Conservation (phyloP, 2,113 vertebrate genomes). For the Sylvietta virens region DNA sequence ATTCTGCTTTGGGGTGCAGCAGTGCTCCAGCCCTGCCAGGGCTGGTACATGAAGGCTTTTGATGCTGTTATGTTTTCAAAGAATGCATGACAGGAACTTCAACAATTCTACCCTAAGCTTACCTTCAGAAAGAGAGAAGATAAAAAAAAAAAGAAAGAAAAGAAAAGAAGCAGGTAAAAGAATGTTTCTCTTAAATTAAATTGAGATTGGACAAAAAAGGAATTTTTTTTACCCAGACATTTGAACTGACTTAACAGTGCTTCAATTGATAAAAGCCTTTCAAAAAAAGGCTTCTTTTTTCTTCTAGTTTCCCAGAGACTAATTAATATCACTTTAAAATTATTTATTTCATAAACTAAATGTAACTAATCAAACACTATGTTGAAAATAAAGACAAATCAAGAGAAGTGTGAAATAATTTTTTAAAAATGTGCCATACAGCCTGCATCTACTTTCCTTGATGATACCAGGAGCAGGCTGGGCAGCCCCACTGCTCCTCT, state of each 20-base stretch:
- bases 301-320: neutral
- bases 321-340: neutral
- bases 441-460: neutral
- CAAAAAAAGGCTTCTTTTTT: neutral
- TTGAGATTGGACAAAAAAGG: neutral
- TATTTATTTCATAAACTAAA: neutral
- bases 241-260: neutral
- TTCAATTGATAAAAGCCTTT: neutral
- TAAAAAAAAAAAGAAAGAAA: neutral
- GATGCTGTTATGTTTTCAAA: neutral
- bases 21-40: neutral
- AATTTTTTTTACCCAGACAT: neutral
- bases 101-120: neutral
- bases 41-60: neutral
- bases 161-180: neutral
- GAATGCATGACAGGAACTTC: neutral
- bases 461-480: neutral
- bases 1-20: neutral
- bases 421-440: neutral
- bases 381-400: neutral
- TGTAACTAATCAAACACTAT: neutral
- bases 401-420: neutral
- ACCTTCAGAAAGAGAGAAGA: neutral
- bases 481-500: rapidly evolving
- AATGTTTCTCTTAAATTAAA: neutral